A percentile compares a stretch with the other conserved stretches of the same genome.
phyloP scores from a whole-genome alignment of 1,140 invertebrate genomes.

The Tetramorium simillimum region DNA sequence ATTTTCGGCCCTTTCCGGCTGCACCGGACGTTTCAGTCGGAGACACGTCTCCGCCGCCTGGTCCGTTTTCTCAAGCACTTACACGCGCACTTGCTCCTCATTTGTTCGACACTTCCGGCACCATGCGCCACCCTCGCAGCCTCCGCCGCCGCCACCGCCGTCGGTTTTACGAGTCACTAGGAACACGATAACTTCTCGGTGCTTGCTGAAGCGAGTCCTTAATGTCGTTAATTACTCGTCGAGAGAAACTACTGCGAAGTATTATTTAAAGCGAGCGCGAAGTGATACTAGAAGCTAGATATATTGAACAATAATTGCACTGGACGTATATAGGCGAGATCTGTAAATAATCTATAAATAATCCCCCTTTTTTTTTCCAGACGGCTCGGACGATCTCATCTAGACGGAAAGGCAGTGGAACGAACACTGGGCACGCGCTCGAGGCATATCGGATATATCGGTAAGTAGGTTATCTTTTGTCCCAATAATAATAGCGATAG shows the following conservation, averaged over 20 bases:
- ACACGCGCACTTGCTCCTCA: conserved; percentile 71
- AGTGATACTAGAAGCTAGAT: conserved; percentile 16
- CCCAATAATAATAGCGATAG: conserved; percentile 11
- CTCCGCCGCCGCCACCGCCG: not conserved
- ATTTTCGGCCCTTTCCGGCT: not conserved
- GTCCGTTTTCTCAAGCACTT: conserved; percentile 69
- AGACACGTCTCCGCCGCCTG: conserved; percentile 59
- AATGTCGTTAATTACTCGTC: not conserved
- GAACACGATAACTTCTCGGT: conserved; percentile 52
- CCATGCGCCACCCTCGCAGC: conserved; percentile 4
- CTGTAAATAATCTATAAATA: conserved; percentile 52
- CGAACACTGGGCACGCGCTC: conserved; percentile 5
- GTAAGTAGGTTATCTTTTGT: conserved; percentile 77
- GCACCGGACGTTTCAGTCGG: conserved; percentile 31
- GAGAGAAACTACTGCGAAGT: not conserved
- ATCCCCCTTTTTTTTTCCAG: conserved; percentile 24
- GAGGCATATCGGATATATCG: not conserved
- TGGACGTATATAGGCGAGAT: conserved; percentile 31
- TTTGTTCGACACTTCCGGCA: conserved; percentile 40
- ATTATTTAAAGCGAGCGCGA: not conserved
- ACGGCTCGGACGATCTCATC: conserved; percentile 13
- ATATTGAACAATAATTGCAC: conserved; percentile 22
- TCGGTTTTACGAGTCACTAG: not conserved
- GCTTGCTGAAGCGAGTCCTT: conserved; percentile 32
- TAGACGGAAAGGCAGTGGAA: conserved; percentile 47